These are phyloP conservation scores for Steinernema khuongi DNA, from an alignment of 1,140 invertebrate species.

Conservation along the genomic window DNA sequence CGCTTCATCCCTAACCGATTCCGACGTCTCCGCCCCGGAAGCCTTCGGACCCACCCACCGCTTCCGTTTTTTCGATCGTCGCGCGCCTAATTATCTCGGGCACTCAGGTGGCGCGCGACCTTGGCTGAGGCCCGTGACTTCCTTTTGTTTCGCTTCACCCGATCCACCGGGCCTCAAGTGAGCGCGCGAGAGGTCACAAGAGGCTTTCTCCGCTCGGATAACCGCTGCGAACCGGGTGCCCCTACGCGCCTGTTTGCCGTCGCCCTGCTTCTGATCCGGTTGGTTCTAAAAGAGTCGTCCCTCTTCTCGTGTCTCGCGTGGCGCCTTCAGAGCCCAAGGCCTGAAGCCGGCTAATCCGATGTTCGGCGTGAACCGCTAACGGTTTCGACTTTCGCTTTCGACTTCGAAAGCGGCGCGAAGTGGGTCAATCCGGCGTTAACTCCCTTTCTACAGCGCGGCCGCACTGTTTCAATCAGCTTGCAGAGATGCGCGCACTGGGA, in stretches of 20 bases:
- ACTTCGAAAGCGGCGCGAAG: not conserved
- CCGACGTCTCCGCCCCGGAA: too few species aligned
- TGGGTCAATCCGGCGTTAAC: not conserved
- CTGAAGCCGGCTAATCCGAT: not conserved
- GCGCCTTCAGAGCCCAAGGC: too few species aligned
- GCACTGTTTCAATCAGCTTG: slow-evolving; percentile 9
- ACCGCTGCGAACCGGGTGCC: slow-evolving; percentile 5
- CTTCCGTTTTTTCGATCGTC: not conserved
- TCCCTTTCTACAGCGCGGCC: slow-evolving; percentile 1
- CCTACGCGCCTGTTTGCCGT: not conserved
- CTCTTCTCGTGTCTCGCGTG: too few species aligned
- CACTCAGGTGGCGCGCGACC: slow-evolving; percentile 10
- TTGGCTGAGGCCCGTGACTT: not conserved
- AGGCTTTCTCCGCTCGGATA: not conserved
- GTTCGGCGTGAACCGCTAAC: not conserved
- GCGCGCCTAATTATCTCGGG: not conserved
- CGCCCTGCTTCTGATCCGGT: too few species aligned
- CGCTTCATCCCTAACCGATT: too few species aligned
- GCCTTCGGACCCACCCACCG: too few species aligned
- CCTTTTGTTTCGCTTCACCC: slow-evolving; percentile 17
- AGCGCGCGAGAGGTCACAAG: not conserved
- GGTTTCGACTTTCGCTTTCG: slow-evolving; percentile 7
- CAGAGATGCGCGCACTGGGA: not conserved
- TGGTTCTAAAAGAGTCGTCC: too few species aligned
- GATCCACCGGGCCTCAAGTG: too few species aligned